Base-by-base conservation (phyloP, 2,888 invertebrate species). In the Steinernema scapterisci region DNA sequence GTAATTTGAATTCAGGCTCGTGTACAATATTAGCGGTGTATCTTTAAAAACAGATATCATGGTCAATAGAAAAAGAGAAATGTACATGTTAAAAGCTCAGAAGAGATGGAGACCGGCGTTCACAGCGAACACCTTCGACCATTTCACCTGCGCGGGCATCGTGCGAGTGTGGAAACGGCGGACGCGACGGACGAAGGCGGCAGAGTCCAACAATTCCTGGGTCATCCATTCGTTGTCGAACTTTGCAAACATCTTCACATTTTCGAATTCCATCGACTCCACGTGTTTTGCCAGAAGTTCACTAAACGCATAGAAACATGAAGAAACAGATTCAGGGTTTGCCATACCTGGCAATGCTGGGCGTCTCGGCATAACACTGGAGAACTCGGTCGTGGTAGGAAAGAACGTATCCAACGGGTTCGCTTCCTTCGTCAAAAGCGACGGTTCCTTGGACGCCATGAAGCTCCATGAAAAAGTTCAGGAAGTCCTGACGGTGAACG, bases 71-170 rank as follows among this genome's bases (percentile, higher is more conserved):
- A 38, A 38, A 38, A 9, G 21, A 9, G 52, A 52, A 52, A 52
- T 52, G 52, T 63, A 38, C 27, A 63, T 63, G 5, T 3, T 2
- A 13, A 63, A 38, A 25, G 16, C 5, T 82, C 79, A 84, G 79
- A 80, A 85, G 44, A 86, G 75, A 74, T 85, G 80, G 38, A 84
- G 80, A 70, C 86, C 86, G 75, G 85, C 81, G 79, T 84, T 85
- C 71, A 81, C 73, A 38, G 80, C 75, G 72, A 80, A 81, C 23
- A 86, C 78, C 72, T 83, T 82, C 70, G 77, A 74, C 84, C 82
- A 86, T 75, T 85, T 84, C 71, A 86, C 80, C 27, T 82, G 83
- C 31, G 77, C 76, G 16, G 83, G 79, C 48, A 81, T 75, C 54
- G 81, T 80, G 23, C 85, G 79, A 52, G 86, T 81, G 76, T 86